phyloP scores from a whole-genome alignment of 2,888 invertebrate species.

The Amblyteles armatorius region DNA sequence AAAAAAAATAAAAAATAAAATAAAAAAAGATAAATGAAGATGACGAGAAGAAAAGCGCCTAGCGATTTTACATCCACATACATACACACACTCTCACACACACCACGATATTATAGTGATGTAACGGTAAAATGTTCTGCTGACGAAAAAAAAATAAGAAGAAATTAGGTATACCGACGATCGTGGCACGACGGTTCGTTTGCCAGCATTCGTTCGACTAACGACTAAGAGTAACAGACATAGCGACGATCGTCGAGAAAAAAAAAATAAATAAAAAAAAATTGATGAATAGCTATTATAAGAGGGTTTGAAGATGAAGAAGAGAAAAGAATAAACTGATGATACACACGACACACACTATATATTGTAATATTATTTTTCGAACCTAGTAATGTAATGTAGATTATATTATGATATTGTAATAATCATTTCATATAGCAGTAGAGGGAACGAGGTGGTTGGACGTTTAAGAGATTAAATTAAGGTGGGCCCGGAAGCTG shows the following conservation, averaged over 20 bases:
- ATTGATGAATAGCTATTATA: slow-evolving; percentile 44
- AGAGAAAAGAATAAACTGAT: slow-evolving; percentile 67
- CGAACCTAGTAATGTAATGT: slow-evolving; percentile 83
- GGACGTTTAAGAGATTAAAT: slow-evolving; percentile 78
- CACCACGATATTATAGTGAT: slow-evolving; percentile 66
- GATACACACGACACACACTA: slow-evolving; percentile 71
- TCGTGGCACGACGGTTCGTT: not conserved
- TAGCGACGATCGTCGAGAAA: slow-evolving; percentile 37
- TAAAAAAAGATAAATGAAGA: slow-evolving; percentile 1
- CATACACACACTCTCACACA: slow-evolving; percentile 71
- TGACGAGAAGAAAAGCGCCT: slow-evolving; percentile 76
- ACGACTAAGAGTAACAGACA: not conserved
- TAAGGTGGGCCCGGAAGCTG: slow-evolving; percentile 74
- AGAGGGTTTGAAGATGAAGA: slow-evolving; percentile 49
- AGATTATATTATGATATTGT: slow-evolving; percentile 82
- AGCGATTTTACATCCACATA: slow-evolving; percentile 81
- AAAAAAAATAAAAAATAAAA: not conserved
- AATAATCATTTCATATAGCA: slow-evolving; percentile 83
- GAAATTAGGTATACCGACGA: slow-evolving; percentile 19
- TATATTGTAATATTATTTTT: slow-evolving; percentile 84
- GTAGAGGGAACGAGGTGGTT: slow-evolving; percentile 78
- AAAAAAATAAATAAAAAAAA: slow-evolving; percentile 22
- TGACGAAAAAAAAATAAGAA: slow-evolving; percentile 30
- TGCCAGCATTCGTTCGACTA: not conserved
- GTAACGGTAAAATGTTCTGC: slow-evolving; percentile 48